Base-by-base conservation (phyloP, 2,888 invertebrate species). In the Candidula unifasciata region DNA sequence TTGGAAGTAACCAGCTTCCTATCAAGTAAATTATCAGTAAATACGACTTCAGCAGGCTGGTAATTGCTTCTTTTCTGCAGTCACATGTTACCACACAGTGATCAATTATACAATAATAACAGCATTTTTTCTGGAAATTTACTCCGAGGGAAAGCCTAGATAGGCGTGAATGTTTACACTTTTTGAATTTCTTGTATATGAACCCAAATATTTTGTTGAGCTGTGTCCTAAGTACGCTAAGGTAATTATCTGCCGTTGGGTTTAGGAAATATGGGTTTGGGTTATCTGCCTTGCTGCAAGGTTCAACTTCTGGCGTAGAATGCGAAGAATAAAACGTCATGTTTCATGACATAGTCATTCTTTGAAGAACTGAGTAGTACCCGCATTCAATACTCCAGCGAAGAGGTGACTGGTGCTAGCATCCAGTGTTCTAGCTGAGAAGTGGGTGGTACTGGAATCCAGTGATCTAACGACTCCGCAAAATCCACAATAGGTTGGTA, bases 281-380 rank as follows among this genome's bases (percentile, higher is more conserved):
- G 1, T 35, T n/a, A 64, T n/a, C 3, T 16, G 30, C 1, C 52
- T 37, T 35, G n/a, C 30, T 37, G n/a, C 52, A 30, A 16, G 21
- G 16, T n/a, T 21, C 52, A 30, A 37, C n/a, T 33, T 79, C 68
- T 57, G n/a, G 24, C 64, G n/a, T 21, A 52, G 44, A 44, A n/a
- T 37, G 37, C 64, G 30, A 68, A 21, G 37, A 24, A 21, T 30
- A 35, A 30, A 27, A 3, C 79, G 24, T 10, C 79, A 68, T 79
- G 66, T 79, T 79, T 66, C 68, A 68, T 66, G 35, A 2, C n/a
- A n/a, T 13, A 44, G 24, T 79, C 79, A 68, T 79, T 66, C 66
- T 79, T 35, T 37, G 52, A 21, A 35, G 30, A 0, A 66, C 66
- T 79, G 33, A 64, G 21, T 6, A 21, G n/a, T n/a, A 16, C 30